phyloP scores from a whole-genome alignment of 2,797 vertebrate genomes.

The Gallinago solitaria region DNA sequence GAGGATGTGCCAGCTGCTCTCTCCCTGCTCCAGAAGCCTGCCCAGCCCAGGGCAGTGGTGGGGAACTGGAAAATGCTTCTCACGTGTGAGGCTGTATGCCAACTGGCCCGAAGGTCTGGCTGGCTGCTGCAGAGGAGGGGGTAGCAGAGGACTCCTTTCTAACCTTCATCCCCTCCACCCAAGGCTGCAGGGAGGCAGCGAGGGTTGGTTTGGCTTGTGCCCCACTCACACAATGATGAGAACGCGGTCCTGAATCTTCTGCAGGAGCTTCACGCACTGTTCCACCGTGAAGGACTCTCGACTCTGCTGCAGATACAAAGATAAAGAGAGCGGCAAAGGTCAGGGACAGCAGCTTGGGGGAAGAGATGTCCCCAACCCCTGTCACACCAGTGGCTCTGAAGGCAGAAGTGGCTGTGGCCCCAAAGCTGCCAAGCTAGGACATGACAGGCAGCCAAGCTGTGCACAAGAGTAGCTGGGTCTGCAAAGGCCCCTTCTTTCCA shows the following conservation, averaged over 20 bases:
- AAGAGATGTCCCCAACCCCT: neutral
- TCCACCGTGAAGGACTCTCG: constrained; percentile 61
- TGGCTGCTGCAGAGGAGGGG: neutral
- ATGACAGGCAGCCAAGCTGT: neutral
- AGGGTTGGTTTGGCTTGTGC: neutral
- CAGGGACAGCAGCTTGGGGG: neutral
- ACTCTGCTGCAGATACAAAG: constrained; percentile 34
- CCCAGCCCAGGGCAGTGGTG: neutral
- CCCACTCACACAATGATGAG: constrained; percentile 83
- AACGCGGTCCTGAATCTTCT: constrained; percentile 77
- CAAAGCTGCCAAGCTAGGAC: neutral
- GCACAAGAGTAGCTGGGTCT: constrained; percentile 4
- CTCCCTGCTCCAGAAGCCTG: neutral
- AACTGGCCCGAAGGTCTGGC: neutral
- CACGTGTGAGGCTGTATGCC: neutral
- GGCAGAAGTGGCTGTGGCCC: neutral
- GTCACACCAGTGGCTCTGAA: neutral
- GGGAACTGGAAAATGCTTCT: neutral
- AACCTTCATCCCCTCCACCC: neutral
- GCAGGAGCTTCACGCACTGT: constrained; percentile 67
- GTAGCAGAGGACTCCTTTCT: neutral
- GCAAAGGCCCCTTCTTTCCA: constrained; percentile 23
- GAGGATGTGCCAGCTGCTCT: neutral
- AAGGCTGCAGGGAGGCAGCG: neutral
- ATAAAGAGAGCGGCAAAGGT: neutral